phyloP scores from a whole-genome alignment of 1,140 invertebrate species.

The Trinorchestia longiramus region DNA sequence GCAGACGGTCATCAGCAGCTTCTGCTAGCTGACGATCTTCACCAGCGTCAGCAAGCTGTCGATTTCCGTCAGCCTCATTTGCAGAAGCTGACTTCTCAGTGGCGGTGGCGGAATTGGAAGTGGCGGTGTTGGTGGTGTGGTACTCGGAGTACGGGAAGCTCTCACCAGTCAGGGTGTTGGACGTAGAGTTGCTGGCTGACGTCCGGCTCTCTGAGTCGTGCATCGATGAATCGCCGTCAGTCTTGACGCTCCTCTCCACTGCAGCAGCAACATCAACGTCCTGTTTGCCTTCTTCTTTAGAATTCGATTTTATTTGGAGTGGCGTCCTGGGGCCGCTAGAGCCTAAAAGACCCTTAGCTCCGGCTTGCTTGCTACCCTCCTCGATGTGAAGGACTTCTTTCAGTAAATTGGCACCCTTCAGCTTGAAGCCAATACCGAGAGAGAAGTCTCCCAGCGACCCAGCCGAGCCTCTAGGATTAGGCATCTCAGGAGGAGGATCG shows the following conservation, averaged over 20 bases:
- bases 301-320: background rate
- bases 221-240: background rate
- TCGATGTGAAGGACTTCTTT: constrained; percentile 19
- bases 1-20: background rate
- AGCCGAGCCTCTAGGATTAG: background rate
- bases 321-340: too few relatives aligned
- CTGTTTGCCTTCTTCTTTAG: background rate
- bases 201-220: background rate
- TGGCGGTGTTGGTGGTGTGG: background rate
- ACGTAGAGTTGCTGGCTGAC: constrained; percentile 11
- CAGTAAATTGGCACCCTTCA: background rate
- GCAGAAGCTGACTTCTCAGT: background rate
- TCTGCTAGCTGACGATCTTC: background rate
- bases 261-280: background rate
- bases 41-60: background rate
- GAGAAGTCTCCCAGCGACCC: background rate
- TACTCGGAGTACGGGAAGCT: constrained; percentile 39
- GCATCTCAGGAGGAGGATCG: background rate
- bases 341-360: background rate
- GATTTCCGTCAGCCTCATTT: background rate
- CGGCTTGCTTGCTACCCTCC: background rate
- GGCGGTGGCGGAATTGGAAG: background rate
- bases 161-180: constrained; percentile 10
- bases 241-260: background rate
- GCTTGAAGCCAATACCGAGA: background rate